Evolutionary conservation across 2,888 invertebrate species (phyloP).

Genomic region (Lissocephala sabroskyi): DNA sequence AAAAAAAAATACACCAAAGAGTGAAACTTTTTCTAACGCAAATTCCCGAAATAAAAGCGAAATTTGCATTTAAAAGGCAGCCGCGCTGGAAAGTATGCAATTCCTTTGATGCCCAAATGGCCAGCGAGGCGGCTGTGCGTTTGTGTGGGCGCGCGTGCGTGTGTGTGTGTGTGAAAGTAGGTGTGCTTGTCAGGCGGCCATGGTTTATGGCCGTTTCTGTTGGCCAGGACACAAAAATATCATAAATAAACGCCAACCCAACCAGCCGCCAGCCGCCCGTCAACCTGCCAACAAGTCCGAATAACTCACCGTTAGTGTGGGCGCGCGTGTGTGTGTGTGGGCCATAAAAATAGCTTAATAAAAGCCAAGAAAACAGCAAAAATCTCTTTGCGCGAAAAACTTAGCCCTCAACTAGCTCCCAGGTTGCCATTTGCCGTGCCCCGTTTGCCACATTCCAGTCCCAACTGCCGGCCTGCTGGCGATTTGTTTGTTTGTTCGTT

Average conservation of each 20-base stretch:
- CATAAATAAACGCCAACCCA: background rate
- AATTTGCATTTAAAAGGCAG: background rate
- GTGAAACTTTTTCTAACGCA: too few relatives aligned
- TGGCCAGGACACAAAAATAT: background rate
- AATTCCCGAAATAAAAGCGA: background rate
- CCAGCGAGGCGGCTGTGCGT: background rate
- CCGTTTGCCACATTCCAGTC: too few relatives aligned
- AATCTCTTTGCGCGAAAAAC: too few relatives aligned
- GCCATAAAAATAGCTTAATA: slow-evolving; percentile 57
- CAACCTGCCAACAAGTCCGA: slow-evolving; percentile 12
- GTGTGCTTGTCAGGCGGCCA: slow-evolving; percentile 7
- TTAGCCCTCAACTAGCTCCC: too few relatives aligned
- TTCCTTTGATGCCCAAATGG: background rate
- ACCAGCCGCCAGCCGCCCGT: background rate
- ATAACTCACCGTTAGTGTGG: slow-evolving; percentile 3
- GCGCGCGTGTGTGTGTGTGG: slow-evolving; percentile 14
- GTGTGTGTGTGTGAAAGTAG: slow-evolving; percentile 14
- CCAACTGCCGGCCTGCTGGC: too few relatives aligned
- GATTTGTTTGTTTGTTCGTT: too few relatives aligned
- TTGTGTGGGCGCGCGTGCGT: slow-evolving; percentile 11
- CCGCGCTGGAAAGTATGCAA: slow-evolving; percentile 43
- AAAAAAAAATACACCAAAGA: background rate
- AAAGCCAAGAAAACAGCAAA: slow-evolving; percentile 53
- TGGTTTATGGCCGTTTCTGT: background rate
- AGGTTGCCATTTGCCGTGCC: too few relatives aligned